Evolutionary conservation across 2,797 vertebrate genomes (phyloP).

Genomic region (Parotocinclus haroldoi): DNA sequence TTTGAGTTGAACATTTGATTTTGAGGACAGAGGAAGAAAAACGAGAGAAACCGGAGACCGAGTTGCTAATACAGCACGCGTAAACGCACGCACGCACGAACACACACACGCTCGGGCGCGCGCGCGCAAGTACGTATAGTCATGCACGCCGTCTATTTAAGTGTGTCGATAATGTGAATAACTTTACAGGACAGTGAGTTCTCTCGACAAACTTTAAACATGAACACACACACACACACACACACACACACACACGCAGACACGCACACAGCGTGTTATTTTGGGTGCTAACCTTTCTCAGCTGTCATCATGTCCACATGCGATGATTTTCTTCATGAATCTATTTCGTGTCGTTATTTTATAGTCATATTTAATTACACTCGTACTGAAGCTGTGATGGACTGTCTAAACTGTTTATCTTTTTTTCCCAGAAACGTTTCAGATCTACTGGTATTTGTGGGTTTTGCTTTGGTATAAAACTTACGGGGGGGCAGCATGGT

Average conservation of each 20-base stretch:
- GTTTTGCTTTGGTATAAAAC: too few species aligned
- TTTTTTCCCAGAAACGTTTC: too few species aligned
- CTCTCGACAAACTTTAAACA: background rate
- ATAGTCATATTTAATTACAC: too few species aligned
- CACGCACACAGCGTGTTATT: conserved; percentile 8
- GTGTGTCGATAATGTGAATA: background rate
- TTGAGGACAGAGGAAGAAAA: background rate
- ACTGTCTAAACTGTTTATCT: too few species aligned
- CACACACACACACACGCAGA: conserved; percentile 1
- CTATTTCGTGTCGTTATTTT: too few species aligned
- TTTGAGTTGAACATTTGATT: background rate
- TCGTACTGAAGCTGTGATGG: too few species aligned
- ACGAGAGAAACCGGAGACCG: too few species aligned
- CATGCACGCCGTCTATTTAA: background rate
- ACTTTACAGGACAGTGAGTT: conserved; percentile 3
- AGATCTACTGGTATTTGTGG: too few species aligned
- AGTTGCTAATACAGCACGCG: too few species aligned
- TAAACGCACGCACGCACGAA: too few species aligned
- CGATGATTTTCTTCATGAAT: too few species aligned
- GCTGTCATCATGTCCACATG: conserved; percentile 4
- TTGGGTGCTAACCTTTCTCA: conserved; percentile 25
- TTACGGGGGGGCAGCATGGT: too few species aligned
- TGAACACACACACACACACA: background rate
- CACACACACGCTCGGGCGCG: conserved; percentile 2
- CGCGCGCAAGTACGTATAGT: background rate